Conservation (phyloP, 2,888 invertebrate genomes). For the Shargacucullia verbasci region DNA sequence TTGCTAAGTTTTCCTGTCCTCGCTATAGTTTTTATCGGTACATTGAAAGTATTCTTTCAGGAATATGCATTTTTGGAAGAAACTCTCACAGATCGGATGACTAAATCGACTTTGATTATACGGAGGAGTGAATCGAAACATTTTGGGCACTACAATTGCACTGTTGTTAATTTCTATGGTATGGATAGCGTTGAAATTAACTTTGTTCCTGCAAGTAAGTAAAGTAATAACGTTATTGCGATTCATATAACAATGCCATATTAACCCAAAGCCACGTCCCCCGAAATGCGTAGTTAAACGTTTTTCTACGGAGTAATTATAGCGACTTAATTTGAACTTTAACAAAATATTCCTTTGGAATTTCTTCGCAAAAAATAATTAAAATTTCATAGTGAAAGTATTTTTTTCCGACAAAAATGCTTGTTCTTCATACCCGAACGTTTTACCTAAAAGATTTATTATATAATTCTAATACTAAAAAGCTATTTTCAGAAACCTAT, state of each 20-base stretch:
- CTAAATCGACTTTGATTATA: constrained; percentile 95
- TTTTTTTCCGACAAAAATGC: too few relatives aligned
- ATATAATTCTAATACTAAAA: neutral
- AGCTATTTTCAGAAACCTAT: constrained; percentile 90
- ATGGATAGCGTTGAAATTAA: constrained; percentile 95
- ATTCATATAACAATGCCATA: neutral
- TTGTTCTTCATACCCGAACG: too few relatives aligned
- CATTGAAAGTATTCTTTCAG: constrained; percentile 69
- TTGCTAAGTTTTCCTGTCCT: constrained; percentile 32
- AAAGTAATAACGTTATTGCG: neutral
- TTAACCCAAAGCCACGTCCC: neutral
- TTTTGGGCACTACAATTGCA: constrained; percentile 98
- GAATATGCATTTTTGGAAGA: constrained; percentile 94
- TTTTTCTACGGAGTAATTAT: neutral
- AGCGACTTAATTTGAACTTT: neutral
- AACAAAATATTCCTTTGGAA: too few relatives aligned
- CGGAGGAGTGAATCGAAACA: constrained; percentile 94
- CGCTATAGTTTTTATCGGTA: constrained; percentile 38
- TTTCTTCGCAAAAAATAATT: too few relatives aligned
- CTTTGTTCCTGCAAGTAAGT: constrained; percentile 96
- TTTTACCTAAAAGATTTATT: neutral
- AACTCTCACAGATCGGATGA: constrained; percentile 92
- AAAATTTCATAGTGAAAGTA: too few relatives aligned
- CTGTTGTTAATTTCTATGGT: constrained; percentile 97
- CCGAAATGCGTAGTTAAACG: neutral